phyloP scores from a whole-genome alignment of 2,113 vertebrate species.

The Parotia lawesii region DNA sequence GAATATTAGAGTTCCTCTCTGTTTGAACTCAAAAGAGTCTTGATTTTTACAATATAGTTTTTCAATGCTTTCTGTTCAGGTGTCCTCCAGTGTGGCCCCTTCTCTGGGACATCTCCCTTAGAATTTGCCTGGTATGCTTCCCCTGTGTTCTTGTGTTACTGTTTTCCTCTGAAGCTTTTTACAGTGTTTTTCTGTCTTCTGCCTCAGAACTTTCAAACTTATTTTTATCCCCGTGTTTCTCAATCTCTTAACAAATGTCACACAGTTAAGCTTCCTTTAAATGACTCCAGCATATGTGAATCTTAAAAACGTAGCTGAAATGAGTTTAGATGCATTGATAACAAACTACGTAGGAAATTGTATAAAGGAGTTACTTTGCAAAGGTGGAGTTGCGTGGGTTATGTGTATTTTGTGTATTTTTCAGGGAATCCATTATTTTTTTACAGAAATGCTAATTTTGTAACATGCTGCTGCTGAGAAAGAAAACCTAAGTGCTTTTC shows the following conservation, averaged over 20 bases:
- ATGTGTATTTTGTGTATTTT: not conserved
- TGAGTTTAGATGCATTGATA: not conserved
- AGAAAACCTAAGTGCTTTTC: not conserved
- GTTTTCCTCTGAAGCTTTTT: conserved; percentile 8
- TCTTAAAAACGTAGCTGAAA: not conserved
- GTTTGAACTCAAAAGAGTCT: not conserved
- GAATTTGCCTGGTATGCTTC: not conserved
- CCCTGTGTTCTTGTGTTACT: not conserved
- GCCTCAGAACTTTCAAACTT: not conserved
- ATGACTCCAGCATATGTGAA: fast-evolving
- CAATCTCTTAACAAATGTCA: not conserved
- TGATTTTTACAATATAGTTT: not conserved
- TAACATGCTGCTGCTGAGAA: not conserved
- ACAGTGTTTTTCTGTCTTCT: not conserved
- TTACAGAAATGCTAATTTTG: not conserved
- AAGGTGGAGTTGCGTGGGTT: not conserved
- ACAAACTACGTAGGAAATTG: not conserved
- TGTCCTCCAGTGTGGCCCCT: not conserved
- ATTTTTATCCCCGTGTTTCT: not conserved
- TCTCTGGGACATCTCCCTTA: not conserved
- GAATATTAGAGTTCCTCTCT: not conserved
- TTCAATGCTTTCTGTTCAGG: not conserved
- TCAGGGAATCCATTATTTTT: not conserved
- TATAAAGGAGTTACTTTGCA: not conserved
- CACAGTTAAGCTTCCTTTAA: not conserved